A percentile compares a stretch with the other conserved stretches of the same genome.
phyloP scores from a whole-genome alignment of 2,797 vertebrate genomes.

The Arremon brunneinucha region DNA sequence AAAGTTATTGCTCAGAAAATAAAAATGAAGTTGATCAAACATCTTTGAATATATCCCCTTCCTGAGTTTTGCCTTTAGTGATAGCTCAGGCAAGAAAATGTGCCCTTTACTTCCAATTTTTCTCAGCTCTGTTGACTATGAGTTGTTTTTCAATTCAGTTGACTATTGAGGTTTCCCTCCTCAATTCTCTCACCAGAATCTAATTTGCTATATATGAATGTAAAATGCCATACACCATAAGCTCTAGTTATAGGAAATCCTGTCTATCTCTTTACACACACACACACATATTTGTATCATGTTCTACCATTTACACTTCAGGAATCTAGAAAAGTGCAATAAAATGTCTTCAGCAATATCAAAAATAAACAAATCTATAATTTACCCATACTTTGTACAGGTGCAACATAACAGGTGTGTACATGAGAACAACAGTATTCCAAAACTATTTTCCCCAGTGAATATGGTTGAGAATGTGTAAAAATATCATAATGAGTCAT shows the following conservation, averaged over 20 bases:
- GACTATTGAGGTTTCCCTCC: background rate
- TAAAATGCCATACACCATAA: background rate
- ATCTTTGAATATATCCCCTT: background rate
- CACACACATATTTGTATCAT: background rate
- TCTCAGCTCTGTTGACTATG: background rate
- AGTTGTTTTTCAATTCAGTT: background rate
- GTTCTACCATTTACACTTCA: background rate
- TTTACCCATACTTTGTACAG: background rate
- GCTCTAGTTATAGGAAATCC: background rate
- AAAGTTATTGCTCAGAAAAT: background rate
- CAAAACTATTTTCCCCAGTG: background rate
- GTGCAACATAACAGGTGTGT: background rate
- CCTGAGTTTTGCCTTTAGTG: background rate
- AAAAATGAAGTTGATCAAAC: background rate
- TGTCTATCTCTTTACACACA: background rate
- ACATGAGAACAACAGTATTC: background rate
- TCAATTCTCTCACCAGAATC: background rate
- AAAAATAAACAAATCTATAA: background rate
- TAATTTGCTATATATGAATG: background rate
- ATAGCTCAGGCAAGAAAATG: background rate
- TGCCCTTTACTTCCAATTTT: background rate
- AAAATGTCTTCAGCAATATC: background rate
- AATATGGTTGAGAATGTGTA: background rate
- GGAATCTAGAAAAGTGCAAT: background rate
- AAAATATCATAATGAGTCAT: background rate